These are phyloP conservation scores for Malurus cyaneus DNA, from an alignment of 2,113 vertebrate species.

Conservation along the genomic window DNA sequence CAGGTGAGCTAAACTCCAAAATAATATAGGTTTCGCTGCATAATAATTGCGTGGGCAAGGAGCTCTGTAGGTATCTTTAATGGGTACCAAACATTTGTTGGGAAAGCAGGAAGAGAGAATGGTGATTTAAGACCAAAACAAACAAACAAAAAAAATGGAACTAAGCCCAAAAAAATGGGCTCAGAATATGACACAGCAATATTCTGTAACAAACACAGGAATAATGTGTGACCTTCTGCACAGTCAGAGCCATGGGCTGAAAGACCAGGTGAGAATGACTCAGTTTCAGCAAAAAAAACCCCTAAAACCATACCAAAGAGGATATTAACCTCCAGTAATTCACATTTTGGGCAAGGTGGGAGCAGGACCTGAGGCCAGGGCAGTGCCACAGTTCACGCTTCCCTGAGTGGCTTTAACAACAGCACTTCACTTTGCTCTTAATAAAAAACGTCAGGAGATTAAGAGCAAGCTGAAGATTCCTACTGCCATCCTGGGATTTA, in stretches of 20 bases:
- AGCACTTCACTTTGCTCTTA: conserved; percentile 56
- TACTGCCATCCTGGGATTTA: conserved; percentile 60
- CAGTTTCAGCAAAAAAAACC: background rate
- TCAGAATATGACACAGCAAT: background rate
- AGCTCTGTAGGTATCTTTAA: background rate
- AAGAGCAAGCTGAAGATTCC: conserved; percentile 54
- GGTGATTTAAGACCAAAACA: background rate
- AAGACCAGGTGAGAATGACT: background rate
- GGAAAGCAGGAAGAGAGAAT: background rate
- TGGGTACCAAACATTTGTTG: background rate
- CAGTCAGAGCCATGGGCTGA: background rate
- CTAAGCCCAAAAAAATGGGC: background rate
- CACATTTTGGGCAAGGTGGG: background rate
- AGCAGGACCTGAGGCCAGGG: background rate
- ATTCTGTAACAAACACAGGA: rapidly evolving
- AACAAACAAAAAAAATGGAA: too few relatives aligned
- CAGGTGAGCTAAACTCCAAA: background rate
- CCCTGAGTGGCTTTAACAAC: conserved; percentile 41
- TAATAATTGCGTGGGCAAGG: background rate
- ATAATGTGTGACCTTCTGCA: background rate
- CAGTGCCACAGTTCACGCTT: background rate
- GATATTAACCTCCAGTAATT: background rate
- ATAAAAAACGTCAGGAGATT: conserved; percentile 59
- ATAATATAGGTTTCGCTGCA: background rate
- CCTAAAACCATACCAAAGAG: background rate